Evolutionary conservation across 1,140 invertebrate genomes (phyloP), one percentile per base, ranked within the genome.

Genomic region (Aplysia californica): DNA sequence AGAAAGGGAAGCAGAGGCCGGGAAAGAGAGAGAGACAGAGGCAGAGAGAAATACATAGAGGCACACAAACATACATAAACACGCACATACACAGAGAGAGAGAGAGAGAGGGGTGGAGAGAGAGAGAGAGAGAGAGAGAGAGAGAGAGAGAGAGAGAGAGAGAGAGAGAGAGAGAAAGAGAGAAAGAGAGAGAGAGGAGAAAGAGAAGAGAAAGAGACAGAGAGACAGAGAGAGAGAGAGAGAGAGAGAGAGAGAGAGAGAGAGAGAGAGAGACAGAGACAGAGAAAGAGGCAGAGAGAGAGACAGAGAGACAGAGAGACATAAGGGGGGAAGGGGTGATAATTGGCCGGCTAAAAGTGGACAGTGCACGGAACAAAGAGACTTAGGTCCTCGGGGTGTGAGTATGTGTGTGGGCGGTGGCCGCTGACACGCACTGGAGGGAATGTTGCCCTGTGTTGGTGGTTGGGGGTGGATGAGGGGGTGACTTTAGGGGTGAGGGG

Each of bases 11-110:
- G 31, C 10, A 66, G 64, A 31, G 36, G 64, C 26, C 10, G 64
- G 33, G 36, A 36, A 66, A 66, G 64, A 66, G 36, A 35, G 36
- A 66, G 64, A 66, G n/a, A n/a, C n/a, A n/a, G n/a, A n/a, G n/a
- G n/a, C n/a, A n/a, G n/a, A n/a, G n/a, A n/a, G n/a, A n/a, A n/a
- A n/a, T n/a, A n/a, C n/a, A n/a, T n/a, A n/a, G n/a, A n/a, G n/a
- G n/a, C n/a, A n/a, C n/a, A n/a, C n/a, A n/a, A n/a, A n/a, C n/a
- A n/a, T n/a, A n/a, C n/a, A n/a, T n/a, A n/a, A n/a, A n/a, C n/a
- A n/a, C n/a, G n/a, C n/a, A n/a, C n/a, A n/a, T n/a, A n/a, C n/a
- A n/a, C n/a, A n/a, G n/a, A n/a, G n/a, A n/a, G n/a, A n/a, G n/a
- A n/a, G n/a, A n/a, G n/a, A n/a, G n/a, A n/a, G n/a, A n/a, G n/a